Evolutionary conservation across 2,888 invertebrate genomes (phyloP).

Genomic region (Yponomeuta malinellus): DNA sequence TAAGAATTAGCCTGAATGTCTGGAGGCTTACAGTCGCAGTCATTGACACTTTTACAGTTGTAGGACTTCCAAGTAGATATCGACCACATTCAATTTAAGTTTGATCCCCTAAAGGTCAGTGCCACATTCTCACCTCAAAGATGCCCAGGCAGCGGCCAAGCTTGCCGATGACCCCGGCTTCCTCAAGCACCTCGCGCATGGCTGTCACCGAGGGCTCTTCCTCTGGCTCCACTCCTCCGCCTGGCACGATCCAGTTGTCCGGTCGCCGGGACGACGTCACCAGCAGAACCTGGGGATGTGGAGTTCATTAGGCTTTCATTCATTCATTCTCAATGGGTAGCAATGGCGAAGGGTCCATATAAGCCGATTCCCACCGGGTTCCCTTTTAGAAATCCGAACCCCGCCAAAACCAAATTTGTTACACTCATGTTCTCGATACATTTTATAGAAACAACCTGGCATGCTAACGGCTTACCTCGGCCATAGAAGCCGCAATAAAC

Average conservation of each 20-base stretch:
- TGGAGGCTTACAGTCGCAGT: too few species aligned
- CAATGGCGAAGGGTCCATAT: too few species aligned
- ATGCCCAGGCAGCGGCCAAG: constrained; percentile 93
- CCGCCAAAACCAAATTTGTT: too few species aligned
- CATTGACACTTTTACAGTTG: too few species aligned
- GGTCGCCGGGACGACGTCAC: constrained; percentile 94
- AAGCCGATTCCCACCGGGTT: neutral
- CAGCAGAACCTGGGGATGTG: constrained; percentile 80
- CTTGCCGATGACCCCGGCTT: constrained; percentile 95
- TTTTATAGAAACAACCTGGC: too few species aligned
- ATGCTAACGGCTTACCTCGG: too few species aligned
- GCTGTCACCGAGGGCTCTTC: constrained; percentile 93
- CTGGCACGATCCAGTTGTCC: constrained; percentile 97
- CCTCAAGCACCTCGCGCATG: constrained; percentile 94
- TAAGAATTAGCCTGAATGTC: too few species aligned
- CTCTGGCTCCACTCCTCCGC: constrained; percentile 97
- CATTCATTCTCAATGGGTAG: too few species aligned
- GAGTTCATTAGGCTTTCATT: neutral
- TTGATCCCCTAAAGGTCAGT: neutral
- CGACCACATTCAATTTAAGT: neutral
- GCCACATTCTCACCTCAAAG: constrained; percentile 84
- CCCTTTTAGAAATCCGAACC: neutral
- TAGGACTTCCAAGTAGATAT: too few species aligned
- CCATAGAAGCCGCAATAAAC: too few species aligned
- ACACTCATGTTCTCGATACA: too few species aligned